Conservation (phyloP, 2,797 vertebrate species). For the Coregonus suidteri region DNA sequence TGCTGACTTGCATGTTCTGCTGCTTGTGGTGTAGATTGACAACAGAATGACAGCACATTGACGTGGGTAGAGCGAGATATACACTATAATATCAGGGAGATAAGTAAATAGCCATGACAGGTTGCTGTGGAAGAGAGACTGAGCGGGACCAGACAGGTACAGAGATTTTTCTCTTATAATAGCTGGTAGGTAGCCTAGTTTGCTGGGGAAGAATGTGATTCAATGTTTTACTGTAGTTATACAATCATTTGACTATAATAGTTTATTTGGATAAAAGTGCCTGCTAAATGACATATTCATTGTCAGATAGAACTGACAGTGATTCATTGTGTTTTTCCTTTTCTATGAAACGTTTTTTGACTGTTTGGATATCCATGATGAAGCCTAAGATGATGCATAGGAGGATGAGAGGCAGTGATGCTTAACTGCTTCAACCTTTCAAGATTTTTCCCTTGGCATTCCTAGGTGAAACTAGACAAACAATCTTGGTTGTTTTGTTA, state of each 20-base stretch:
- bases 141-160: background rate
- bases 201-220: background rate
- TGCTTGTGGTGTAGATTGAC: background rate
- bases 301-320: background rate
- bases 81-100: background rate
- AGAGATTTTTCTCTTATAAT: background rate
- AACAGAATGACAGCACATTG: conserved; percentile 1
- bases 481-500: too few relatives aligned
- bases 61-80: background rate
- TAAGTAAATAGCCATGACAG: background rate
- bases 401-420: background rate
- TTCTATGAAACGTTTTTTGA: background rate
- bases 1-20: conserved; percentile 18
- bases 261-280: too few relatives aligned
- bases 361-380: background rate
- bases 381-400: background rate
- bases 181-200: background rate
- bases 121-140: background rate
- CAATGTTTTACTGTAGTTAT: too few relatives aligned
- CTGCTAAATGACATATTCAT: too few relatives aligned
- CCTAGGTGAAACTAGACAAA: background rate
- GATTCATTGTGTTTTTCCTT: background rate
- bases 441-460: background rate
- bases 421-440: background rate
- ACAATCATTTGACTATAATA: background rate